A percentile compares a stretch with the other conserved stretches of the same genome.
These are phyloP conservation scores for Murina feae DNA, from an alignment of 2,113 vertebrate species.

Conservation along the genomic window DNA sequence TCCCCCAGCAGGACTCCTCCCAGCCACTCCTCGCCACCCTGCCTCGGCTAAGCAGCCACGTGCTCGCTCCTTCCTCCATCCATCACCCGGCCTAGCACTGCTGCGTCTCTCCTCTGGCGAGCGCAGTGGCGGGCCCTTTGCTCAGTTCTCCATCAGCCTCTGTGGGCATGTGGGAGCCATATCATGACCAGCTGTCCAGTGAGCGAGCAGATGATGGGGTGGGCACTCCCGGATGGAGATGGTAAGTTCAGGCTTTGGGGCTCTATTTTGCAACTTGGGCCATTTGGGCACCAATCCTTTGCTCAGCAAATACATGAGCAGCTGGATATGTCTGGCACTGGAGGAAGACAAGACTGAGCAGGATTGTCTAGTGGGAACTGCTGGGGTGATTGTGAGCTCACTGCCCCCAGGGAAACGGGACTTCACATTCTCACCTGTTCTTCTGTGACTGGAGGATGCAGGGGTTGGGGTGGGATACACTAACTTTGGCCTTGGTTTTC, in stretches of 20 bases:
- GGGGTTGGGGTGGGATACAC: not conserved
- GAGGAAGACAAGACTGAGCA: fast-evolving
- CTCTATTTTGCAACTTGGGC: not conserved
- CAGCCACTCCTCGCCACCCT: too few relatives aligned
- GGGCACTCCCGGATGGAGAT: not conserved
- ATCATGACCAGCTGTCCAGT: fast-evolving
- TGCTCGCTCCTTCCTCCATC: not conserved
- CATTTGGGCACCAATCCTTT: not conserved
- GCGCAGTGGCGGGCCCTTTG: not conserved
- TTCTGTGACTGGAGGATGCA: not conserved
- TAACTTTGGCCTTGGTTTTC: not conserved
- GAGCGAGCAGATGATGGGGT: not conserved
- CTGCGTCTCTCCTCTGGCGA: not conserved
- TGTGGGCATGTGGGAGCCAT: not conserved
- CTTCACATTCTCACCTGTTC: too few relatives aligned
- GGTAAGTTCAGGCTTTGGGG: not conserved
- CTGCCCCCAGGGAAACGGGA: too few relatives aligned
- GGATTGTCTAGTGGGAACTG: not conserved
- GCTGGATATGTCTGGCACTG: not conserved
- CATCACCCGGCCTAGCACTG: fast-evolving
- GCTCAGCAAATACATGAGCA: not conserved
- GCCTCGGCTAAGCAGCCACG: not conserved
- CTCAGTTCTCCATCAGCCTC: too few relatives aligned
- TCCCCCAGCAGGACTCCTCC: too few relatives aligned
- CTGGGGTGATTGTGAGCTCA: not conserved